Evolutionary conservation across 2,888 invertebrate genomes (phyloP), one percentile per base, ranked within the genome.

Genomic region (Polyploca ridens): DNA sequence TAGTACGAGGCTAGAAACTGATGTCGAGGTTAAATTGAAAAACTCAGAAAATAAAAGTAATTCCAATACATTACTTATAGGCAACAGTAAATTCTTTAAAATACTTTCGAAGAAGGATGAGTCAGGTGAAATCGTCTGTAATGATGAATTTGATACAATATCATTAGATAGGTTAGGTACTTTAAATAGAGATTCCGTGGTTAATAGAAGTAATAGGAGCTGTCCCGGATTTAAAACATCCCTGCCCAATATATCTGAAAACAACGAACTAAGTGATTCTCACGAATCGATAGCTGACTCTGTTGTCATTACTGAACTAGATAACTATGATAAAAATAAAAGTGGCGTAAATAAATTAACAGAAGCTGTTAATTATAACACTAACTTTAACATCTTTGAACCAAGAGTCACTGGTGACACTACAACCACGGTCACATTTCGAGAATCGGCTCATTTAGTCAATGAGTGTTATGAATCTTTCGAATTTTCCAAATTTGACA

Each of bases 71-170:
- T 79, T 91, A 67, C 84, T 84, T 33, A 93, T 91, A 79, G 93
- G 93, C n/a, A 93, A 94, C 75, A 94, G 93, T 78, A 93, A 90
- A 80, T 93, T 94, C 79, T 93, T 93, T 67, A 92, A 93, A 83
- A 89, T 86, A 76, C 77, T 92, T 75, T 89, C 91, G 69, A 93
- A 93, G 77, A 93, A 90, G 78, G 92, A 92, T 73, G 93, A 93
- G 76, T 87, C 91, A 16, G 93, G 93, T 69, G 93, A 93, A 82
- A 86, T 93, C 58, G 81, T 86, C 63, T 93, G 93, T 76, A 93
- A 87, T 69, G 90, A 93, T 71, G 94, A 94, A 82, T 93, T 94
- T 76, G 94, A 94, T 71, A 94, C 94, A 1, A 93, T 94, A 81
- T 93, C 94, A 5, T 79, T 94, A 64, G 94, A 93, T 77, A 87